Conservation (phyloP, 1,140 invertebrate species). For the Drosophila auraria region DNA sequence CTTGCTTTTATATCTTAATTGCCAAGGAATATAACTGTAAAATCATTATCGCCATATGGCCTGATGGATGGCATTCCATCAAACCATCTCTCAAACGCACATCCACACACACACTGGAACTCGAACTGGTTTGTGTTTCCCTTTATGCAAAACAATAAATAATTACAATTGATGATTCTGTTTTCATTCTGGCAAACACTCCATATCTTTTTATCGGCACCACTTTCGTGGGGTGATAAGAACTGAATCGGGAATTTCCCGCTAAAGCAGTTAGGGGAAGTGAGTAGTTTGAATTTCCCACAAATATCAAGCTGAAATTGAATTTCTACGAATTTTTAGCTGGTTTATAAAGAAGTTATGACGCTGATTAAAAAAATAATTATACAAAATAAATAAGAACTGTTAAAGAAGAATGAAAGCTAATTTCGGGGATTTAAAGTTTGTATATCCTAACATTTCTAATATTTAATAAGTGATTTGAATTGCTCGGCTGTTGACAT, state of each 20-base stretch:
- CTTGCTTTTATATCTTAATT: constrained; percentile 65
- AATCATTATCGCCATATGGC: constrained; percentile 26
- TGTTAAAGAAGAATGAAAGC: background rate
- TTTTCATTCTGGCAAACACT: background rate
- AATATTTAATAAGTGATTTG: too few species aligned
- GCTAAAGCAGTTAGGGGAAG: background rate
- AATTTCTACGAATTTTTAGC: background rate
- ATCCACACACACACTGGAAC: background rate
- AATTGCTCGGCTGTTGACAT: too few species aligned
- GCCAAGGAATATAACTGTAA: constrained; percentile 30
- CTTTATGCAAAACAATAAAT: constrained; percentile 23
- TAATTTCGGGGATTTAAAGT: too few species aligned
- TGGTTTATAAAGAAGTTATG: background rate
- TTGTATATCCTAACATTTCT: too few species aligned
- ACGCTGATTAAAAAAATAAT: too few species aligned
- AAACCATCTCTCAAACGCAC: constrained; percentile 9
- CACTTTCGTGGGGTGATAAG: constrained; percentile 14
- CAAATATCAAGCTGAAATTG: background rate
- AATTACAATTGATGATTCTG: constrained; percentile 19
- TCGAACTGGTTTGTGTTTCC: too few species aligned
- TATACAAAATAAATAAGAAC: too few species aligned
- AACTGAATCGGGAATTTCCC: constrained; percentile 4
- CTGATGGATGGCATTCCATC: constrained; percentile 12
- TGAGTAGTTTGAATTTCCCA: background rate
- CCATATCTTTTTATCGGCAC: background rate